Base-by-base conservation (phyloP, 2,113 vertebrate species). In the Bubo blakistoni region DNA sequence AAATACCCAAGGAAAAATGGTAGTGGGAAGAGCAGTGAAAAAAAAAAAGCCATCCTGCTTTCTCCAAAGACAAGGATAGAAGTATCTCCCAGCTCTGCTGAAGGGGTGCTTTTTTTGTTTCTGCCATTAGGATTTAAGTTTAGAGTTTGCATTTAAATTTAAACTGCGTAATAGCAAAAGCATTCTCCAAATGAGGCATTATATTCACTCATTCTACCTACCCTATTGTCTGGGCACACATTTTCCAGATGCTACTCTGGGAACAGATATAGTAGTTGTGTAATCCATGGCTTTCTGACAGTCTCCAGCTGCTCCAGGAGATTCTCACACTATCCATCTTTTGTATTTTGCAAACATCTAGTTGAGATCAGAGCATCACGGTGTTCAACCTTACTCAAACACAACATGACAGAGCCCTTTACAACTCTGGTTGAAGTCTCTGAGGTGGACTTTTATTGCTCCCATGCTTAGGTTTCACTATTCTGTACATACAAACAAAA, bases 211-310 rank as follows among this genome's bases (percentile, higher is more conserved):
- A 30, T 76, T 92, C 61, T 81, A 94, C 40, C 57, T 86, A 81
- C 8, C 26, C 21, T 94, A 19, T 81, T 81, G 7, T 86, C 57
- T 85, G 61, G 57, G 65, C 55, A 91, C 34, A 40, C 40, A 51
- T 92, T 92, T 94, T 88, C 61, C 77, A 87, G 91, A 92, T 91
- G 87, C 27, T 96, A 25, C 21, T 69, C 22, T 82, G n/a, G 46
- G 81, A 93, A 80, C 12, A 94, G 91, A 85, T 73, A 40, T 11
- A 65, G 36, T n/a, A 58, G 13, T 69, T 65, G 30, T 30, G 24
- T 71, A 84, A 91, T 79, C 47, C 80, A 25, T 67, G 49, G 15
- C 34, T 89, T 93, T 87, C 61, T 87, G 69, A 66, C 70, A 88
- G 63, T 61, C 6, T 10, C 72, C 82, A 81, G 42, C 61, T 93